Evolutionary conservation across 2,888 invertebrate species (phyloP).

Genomic region (Athripsodes cinereus): DNA sequence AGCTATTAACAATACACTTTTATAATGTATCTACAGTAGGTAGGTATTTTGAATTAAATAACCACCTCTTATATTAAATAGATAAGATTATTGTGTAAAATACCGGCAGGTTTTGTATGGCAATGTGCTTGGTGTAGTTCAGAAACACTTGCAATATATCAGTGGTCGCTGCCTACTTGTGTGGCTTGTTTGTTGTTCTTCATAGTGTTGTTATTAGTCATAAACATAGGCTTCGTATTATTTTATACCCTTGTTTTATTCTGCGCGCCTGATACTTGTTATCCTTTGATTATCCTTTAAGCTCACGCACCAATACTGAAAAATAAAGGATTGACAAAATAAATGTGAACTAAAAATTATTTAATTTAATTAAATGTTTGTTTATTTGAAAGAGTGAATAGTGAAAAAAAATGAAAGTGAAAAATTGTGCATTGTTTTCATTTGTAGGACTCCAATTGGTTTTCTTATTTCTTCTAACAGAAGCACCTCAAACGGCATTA

Average conservation of each 20-base stretch:
- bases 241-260: background rate
- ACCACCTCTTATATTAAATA: too few species aligned
- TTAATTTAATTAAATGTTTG: background rate
- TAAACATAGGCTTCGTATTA: background rate
- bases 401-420: conserved; percentile 34
- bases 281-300: background rate
- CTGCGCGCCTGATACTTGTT: conserved; percentile 9
- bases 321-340: background rate
- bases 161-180: background rate
- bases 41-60: background rate
- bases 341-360: background rate
- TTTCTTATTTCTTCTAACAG: conserved; percentile 30
- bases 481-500: conserved; percentile 31
- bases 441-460: conserved; percentile 30
- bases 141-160: background rate
- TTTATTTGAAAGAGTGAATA: too few species aligned
- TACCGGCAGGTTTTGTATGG: background rate
- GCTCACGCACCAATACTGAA: background rate
- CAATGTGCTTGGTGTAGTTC: background rate
- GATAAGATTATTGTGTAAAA: background rate
- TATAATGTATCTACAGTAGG: background rate
- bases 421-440: conserved; percentile 30
- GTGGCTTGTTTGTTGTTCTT: background rate
- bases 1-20: background rate
- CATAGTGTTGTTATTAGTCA: background rate